Conservation (phyloP, 2,888 invertebrate genomes). For the Prenolepis imparis region DNA sequence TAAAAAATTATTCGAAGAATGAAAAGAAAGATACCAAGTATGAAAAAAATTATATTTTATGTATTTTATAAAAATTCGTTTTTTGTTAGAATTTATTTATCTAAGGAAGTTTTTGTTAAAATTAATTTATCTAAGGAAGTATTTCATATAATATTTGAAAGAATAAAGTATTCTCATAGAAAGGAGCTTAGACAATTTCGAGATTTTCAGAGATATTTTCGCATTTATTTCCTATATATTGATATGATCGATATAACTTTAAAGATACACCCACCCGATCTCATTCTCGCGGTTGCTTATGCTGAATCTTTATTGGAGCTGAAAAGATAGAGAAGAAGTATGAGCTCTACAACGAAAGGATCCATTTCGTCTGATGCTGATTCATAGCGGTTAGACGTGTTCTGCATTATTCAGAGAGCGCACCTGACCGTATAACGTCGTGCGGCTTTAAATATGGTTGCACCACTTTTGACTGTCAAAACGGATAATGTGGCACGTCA, state of each 20-base stretch:
- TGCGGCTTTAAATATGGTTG: constrained; percentile 68
- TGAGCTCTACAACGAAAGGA: constrained; percentile 48
- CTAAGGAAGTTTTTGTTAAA: too few species aligned
- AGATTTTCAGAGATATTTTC: background rate
- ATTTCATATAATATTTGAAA: background rate
- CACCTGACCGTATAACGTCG: constrained; percentile 58
- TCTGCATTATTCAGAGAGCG: constrained; percentile 76
- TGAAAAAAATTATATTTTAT: too few species aligned
- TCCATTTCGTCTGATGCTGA: constrained; percentile 75
- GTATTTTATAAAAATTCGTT: too few species aligned
- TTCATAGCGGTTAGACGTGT: constrained; percentile 76
- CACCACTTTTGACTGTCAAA: constrained; percentile 65
- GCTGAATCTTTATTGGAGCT: constrained; percentile 29
- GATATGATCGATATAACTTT: background rate
- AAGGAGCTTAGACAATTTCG: background rate
- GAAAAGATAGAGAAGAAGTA: constrained; percentile 57
- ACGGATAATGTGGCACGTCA: constrained; percentile 62
- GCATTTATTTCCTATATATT: background rate
- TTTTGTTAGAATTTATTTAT: too few species aligned
- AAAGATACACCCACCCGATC: background rate
- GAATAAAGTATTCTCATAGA: background rate
- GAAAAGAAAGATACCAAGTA: too few species aligned
- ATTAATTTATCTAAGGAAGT: constrained; percentile 26
- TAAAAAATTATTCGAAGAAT: too few species aligned
- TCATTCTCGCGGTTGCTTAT: constrained; percentile 25